Base-by-base conservation (phyloP, 2,113 vertebrate species). In the Nannobrachium achirus region DNA sequence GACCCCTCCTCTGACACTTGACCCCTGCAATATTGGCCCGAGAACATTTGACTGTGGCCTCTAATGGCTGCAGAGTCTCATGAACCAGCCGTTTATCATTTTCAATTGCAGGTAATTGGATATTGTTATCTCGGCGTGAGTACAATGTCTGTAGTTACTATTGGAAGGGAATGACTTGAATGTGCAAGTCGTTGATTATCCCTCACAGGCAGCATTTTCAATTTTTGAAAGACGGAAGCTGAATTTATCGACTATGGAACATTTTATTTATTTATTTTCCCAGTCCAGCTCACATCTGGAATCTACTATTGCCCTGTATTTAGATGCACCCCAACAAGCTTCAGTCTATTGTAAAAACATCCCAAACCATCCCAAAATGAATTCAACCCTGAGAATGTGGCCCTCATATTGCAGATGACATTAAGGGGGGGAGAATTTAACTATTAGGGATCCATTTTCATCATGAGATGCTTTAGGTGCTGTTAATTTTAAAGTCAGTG, bases 1-100 rank as follows among this genome's bases (percentile, higher is more conserved):
- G 88, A 75, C 75, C 75, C 78, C 76, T 86, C 50, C 66, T 66
- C 76, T 77, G 86, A 92, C 92, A 92, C 91, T 86, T 91, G 86
- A 67, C 80, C 69, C 58, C 50, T 9, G 53, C 77, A 51, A 86
- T 75, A 84, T 83, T 67, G 89, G 49, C 63, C 25, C 76, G 58
- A 80, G 79, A 89, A 86, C 70, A 65, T 85, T 91, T 79, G 71
- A 74, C 77, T 63, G 25, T 73, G 25, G 84, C 82, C 83, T 85
- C 80, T 92, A 88, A 85, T 86, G 90, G 80, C 81, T 57, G 42
- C 82, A 78, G 75, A 67, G 59, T 82, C 76, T 80, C 76, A 80
- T 81, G 77, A 83, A 80, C 69, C 61, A 73, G 61, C 59, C 82
- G 58, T 86, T 84, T 82, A 75, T 91, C 86, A 71, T 76, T 72